These are phyloP conservation scores for Corvus moneduloides DNA, from an alignment of 2,113 vertebrate species.

Conservation along the genomic window DNA sequence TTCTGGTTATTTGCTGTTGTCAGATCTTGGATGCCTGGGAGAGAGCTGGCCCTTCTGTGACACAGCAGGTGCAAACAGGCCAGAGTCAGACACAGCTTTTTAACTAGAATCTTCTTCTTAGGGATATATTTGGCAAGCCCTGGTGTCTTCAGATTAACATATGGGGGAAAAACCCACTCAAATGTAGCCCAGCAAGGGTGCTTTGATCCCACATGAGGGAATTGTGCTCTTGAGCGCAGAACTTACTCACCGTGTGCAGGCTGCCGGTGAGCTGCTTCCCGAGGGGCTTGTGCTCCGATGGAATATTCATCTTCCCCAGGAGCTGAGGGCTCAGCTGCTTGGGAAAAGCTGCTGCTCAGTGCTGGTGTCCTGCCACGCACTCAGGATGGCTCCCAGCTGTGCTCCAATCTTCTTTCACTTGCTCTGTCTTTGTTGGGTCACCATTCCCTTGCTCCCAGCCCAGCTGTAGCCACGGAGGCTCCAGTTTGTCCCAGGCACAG, in stretches of 20 bases:
- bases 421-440: background rate
- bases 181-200: background rate
- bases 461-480: background rate
- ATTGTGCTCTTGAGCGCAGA: fast-evolving
- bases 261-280: slow-evolving; percentile 38
- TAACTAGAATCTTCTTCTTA: background rate
- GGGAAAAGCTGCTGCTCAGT: background rate
- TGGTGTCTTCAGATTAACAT: background rate
- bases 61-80: background rate
- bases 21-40: background rate
- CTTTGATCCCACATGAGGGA: background rate
- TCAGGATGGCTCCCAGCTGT: fast-evolving
- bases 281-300: slow-evolving; percentile 18
- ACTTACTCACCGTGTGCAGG: slow-evolving; percentile 48
- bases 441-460: background rate
- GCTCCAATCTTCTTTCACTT: background rate
- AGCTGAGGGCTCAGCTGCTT: background rate
- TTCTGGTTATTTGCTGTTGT: background rate
- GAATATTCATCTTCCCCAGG: slow-evolving; percentile 45
- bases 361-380: background rate
- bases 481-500: background rate
- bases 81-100: background rate
- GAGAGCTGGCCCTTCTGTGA: background rate
- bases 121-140: background rate
- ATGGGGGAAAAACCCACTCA: fast-evolving